These are phyloP conservation scores for Dynastes maya DNA, from an alignment of 2,888 invertebrate species.

Conservation along the genomic window DNA sequence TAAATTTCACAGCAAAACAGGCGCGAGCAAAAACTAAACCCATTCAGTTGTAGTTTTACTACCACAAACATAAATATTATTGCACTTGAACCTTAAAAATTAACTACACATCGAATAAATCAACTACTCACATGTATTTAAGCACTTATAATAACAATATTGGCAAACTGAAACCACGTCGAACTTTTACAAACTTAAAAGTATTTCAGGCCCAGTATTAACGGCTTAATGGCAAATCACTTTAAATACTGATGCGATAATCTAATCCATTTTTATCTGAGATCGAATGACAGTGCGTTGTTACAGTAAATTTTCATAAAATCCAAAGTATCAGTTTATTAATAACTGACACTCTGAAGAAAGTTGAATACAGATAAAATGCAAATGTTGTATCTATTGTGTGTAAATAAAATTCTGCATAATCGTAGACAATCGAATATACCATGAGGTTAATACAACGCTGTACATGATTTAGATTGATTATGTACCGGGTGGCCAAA, in stretches of 20 bases:
- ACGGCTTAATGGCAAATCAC: not conserved
- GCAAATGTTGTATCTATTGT: too few relatives aligned
- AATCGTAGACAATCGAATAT: not conserved
- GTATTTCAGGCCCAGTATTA: not conserved
- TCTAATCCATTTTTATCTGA: slow-evolving; percentile 21
- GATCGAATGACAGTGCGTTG: not conserved
- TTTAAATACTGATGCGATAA: slow-evolving; percentile 7
- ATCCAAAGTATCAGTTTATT: too few relatives aligned
- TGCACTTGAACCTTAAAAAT: not conserved
- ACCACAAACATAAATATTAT: not conserved
- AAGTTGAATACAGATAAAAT: not conserved
- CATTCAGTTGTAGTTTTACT: too few relatives aligned
- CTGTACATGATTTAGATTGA: too few relatives aligned
- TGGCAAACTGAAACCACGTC: not conserved
- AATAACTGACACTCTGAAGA: not conserved
- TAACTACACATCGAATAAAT: not conserved
- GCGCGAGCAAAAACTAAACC: too few relatives aligned
- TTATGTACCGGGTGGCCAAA: too few relatives aligned
- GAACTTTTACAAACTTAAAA: slow-evolving; percentile 12
- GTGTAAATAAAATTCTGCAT: too few relatives aligned
- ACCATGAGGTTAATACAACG: not conserved
- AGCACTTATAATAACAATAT: slow-evolving; percentile 12
- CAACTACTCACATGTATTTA: not conserved
- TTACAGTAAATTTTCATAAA: not conserved
- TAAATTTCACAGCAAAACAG: too few relatives aligned